Base-by-base conservation (phyloP, 2,113 vertebrate species). In the Notothenia rossii region DNA sequence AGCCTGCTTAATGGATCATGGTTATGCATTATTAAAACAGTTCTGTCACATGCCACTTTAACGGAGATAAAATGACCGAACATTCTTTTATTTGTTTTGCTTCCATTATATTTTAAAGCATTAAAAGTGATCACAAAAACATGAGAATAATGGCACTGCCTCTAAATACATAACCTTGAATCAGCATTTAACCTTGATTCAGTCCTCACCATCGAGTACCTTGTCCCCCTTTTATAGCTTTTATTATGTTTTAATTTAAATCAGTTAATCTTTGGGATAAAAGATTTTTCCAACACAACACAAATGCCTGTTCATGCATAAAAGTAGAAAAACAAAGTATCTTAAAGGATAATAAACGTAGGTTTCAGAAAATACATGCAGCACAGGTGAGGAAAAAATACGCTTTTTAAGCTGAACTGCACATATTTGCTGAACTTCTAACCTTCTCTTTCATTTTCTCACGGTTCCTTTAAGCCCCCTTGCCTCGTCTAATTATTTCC, bases 391-490 rank as follows among this genome's bases (percentile, higher is more conserved):
- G 36, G 2, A 4, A 36, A 67, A 36, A 29, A 20, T 22, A 43
- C 10, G 22, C 6, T 7, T 10, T 8, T 29, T 3, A 22, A 7
- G 36, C 2, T 0, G 2, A 43, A 25, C 13, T 51, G 7, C 7
- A 20, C 36, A 14, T 3, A 75, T 75, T 50, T 61, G 15, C 12
- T 36, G n/a, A 82, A 85, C 68, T 84, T 82, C 33, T 65, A 59
- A 29, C 65, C 1, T 2, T 22, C 17, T 63, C 6, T 45, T 10
- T 29, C 8, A 62, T 73, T 67, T 62, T 5, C 50, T n/a, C 29
- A 20, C 7, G 12, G 9, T 1, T 60, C 20, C 54, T 40, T 11
- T 17, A 40, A 7, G 29, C 14, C 6, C 18, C 18, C 2, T 5
- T 22, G 11, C 6, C 33, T 68, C 1, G 0, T 7, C 36, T 59